These are phyloP conservation scores for Temnothorax unifasciatus DNA, from an alignment of 2,888 invertebrate species.

Conservation along the genomic window DNA sequence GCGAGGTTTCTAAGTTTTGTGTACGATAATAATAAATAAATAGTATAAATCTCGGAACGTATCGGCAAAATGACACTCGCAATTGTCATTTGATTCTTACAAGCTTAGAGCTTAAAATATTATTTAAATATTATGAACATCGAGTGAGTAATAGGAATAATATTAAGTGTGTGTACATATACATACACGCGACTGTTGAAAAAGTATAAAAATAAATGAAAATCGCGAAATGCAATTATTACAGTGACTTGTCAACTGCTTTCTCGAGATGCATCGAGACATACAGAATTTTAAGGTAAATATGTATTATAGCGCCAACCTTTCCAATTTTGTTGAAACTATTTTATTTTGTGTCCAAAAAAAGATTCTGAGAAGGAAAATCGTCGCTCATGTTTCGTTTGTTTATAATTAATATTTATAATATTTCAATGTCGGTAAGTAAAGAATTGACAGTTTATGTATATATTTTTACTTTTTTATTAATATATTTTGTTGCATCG, in stretches of 20 bases:
- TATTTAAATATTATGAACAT: constrained; percentile 56
- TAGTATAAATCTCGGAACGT: too few species aligned
- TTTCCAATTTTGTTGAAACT: too few species aligned
- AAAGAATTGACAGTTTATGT: too few species aligned
- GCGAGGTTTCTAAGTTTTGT: constrained; percentile 27
- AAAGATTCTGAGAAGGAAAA: too few species aligned
- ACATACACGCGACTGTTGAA: constrained; percentile 52
- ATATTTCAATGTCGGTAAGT: too few species aligned
- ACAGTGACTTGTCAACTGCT: constrained; percentile 38
- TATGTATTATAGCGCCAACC: too few species aligned
- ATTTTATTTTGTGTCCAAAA: too few species aligned
- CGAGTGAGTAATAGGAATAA: constrained; percentile 60
- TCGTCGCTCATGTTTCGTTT: too few species aligned
- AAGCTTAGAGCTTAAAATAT: constrained; percentile 62
- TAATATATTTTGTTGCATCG: too few species aligned
- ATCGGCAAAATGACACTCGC: too few species aligned
- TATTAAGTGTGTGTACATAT: constrained; percentile 7
- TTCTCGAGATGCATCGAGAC: constrained; percentile 42
- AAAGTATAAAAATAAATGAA: constrained; percentile 73
- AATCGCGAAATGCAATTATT: constrained; percentile 58
- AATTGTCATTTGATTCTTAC: constrained; percentile 73
- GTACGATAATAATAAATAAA: constrained; percentile 23
- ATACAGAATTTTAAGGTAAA: background rate
- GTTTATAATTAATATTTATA: too few species aligned
- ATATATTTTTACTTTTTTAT: too few species aligned